Base-by-base conservation (phyloP, 2,113 vertebrate species). In the Tylochromis polylepis region DNA sequence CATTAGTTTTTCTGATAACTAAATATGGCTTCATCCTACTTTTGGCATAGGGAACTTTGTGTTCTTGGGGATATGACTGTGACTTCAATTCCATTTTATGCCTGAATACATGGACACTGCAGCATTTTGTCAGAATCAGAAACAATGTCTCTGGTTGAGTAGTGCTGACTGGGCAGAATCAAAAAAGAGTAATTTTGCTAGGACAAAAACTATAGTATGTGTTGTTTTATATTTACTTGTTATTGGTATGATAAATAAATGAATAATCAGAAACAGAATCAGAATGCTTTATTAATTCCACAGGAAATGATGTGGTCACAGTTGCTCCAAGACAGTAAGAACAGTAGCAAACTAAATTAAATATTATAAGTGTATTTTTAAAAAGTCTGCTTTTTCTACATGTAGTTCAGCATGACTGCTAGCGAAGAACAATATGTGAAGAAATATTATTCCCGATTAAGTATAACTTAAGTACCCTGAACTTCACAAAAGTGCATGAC, bases 1-100 rank as follows among this genome's bases (percentile, higher is more conserved):
- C 80, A 82, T 84, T 89, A 15, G 65, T 46, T 89, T 90, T 56
- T 82, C 14, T 88, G 46, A 78, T 79, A 77, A 84, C 18, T 38
- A 34, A 87, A 79, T 49, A 65, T 31, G 62, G 7, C 36, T 24
- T 62, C 5, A 1, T 79, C 22, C 1, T 49, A 41, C 79, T 72
- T 86, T 57, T 83, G 79, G 83, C 75, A 79, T 5, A 11, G 12
- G 29, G 46, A 29, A 22, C 57, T 29, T 56, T 49, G 22, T 55
- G 38, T 53, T 36, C 20, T 55, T 11, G 2, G 16, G 70, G 55
- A 36, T 6, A 22, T 2, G 1, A 84, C 43, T 84, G 7, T 15
- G 4, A 65, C 36, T 41, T 86, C 11, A 49, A 2, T 38, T 86
- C 3, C 27, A 75, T 57, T 85, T 79, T 29, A 43, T 29, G 15